Conservation (phyloP, 2,888 invertebrate genomes). For the Steinernema hermaphroditum region DNA sequence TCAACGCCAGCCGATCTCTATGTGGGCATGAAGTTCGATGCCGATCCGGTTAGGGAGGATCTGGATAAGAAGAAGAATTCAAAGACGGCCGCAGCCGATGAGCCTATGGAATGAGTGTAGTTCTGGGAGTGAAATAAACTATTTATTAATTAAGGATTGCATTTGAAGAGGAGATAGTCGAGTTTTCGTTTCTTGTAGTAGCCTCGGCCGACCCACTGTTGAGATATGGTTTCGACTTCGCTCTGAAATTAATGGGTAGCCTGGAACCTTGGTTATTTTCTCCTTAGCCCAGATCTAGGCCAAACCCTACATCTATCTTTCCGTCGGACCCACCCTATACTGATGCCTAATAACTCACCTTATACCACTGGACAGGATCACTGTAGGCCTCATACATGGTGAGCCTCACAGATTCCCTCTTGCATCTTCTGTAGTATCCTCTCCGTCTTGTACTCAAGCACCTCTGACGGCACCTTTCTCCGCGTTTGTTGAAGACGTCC, state of each 20-base stretch:
- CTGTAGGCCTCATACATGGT: slow-evolving; percentile 23
- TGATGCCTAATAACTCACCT: not conserved
- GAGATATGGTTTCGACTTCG: slow-evolving; percentile 37
- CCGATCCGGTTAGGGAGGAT: slow-evolving; percentile 12
- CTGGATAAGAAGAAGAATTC: slow-evolving; percentile 12
- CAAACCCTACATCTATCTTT: no score
- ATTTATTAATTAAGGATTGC: slow-evolving; percentile 23
- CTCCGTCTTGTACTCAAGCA: slow-evolving; percentile 9
- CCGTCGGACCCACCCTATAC: no score
- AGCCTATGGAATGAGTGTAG: not conserved
- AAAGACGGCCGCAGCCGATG: not conserved
- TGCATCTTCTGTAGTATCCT: slow-evolving; percentile 13
- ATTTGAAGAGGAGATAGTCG: slow-evolving; percentile 43
- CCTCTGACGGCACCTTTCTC: slow-evolving; percentile 4
- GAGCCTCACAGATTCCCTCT: not conserved
- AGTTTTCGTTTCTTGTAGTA: slow-evolving; percentile 43
- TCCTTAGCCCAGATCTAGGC: no score
- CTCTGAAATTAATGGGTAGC: no score
- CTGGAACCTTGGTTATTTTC: no score
- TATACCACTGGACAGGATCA: slow-evolving; percentile 11
- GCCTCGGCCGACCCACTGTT: slow-evolving; percentile 41
- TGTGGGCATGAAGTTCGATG: slow-evolving; percentile 14
- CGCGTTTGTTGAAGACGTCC: not conserved
- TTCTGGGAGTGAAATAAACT: not conserved
- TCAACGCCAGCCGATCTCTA: slow-evolving; percentile 24